Conservation (phyloP, 2,113 vertebrate species). For the Sitta europaea region DNA sequence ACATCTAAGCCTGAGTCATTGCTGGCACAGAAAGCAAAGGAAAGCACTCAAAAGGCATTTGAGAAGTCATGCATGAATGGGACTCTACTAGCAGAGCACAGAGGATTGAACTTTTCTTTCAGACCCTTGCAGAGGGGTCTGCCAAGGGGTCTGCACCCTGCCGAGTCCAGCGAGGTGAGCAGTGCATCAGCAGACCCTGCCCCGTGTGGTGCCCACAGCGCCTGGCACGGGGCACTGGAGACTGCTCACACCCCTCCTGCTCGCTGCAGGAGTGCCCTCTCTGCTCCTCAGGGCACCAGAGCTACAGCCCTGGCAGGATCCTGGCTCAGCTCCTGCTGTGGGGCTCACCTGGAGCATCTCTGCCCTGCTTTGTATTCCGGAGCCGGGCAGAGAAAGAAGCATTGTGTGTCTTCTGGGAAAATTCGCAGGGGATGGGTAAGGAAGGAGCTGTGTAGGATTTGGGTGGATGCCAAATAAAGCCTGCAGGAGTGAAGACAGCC, state of each 20-base stretch:
- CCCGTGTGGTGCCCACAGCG: accelerated
- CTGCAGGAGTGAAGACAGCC: background rate
- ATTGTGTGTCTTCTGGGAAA: background rate
- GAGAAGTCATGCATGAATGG: constrained; percentile 20
- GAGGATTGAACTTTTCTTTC: background rate
- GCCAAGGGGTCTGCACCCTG: background rate
- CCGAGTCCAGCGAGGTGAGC: background rate
- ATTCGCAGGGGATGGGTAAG: background rate
- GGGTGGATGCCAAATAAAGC: background rate
- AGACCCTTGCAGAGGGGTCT: background rate
- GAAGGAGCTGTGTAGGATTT: background rate
- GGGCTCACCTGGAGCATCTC: background rate
- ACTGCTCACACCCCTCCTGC: background rate
- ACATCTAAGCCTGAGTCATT: constrained; percentile 16
- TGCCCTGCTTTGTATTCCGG: background rate
- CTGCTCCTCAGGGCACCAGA: background rate
- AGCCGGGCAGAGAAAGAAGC: background rate
- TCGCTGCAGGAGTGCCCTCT: accelerated
- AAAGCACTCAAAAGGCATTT: constrained; percentile 15
- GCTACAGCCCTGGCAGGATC: background rate
- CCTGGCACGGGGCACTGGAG: background rate
- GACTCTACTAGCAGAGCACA: background rate
- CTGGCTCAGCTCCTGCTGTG: background rate
- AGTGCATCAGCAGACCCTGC: background rate
- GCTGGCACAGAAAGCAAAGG: constrained; percentile 22